These are phyloP conservation scores for Bactericera cockerelli DNA, from an alignment of 1,140 invertebrate genomes.

Conservation along the genomic window DNA sequence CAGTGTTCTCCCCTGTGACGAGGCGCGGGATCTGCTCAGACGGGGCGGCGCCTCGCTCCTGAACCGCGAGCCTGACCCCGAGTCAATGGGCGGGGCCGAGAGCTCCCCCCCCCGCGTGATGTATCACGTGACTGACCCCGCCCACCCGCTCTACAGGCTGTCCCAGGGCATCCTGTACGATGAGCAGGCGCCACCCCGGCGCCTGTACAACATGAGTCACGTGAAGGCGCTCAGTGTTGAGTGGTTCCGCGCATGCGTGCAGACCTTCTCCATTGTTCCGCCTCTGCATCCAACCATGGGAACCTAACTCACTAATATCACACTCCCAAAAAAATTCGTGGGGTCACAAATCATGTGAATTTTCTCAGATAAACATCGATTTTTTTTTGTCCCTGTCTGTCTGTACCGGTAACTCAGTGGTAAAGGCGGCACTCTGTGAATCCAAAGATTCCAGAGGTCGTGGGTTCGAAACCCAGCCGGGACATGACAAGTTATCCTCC, in stretches of 20 bases:
- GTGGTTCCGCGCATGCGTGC: constrained; percentile 56
- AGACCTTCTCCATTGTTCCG: constrained; percentile 23
- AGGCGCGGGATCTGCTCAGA: neutral
- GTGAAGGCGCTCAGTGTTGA: constrained; percentile 44
- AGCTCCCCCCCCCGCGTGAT: constrained; percentile 42
- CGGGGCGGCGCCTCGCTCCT: constrained; percentile 45
- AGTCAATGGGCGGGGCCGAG: constrained; percentile 37
- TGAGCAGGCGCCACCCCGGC: constrained; percentile 32
- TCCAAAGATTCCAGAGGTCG: too few relatives aligned
- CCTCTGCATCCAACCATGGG: too few relatives aligned
- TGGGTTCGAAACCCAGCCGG: too few relatives aligned
- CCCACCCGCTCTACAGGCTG: constrained; percentile 37
- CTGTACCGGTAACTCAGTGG: too few relatives aligned
- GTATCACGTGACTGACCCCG: constrained; percentile 41
- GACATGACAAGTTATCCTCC: too few relatives aligned
- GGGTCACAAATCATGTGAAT: too few relatives aligned
- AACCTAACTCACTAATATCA: too few relatives aligned
- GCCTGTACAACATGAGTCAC: constrained; percentile 47
- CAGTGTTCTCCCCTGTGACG: neutral
- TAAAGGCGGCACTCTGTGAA: too few relatives aligned
- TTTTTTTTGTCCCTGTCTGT: too few relatives aligned
- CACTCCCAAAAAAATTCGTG: too few relatives aligned
- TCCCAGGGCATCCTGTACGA: constrained; percentile 53
- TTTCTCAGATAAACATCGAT: too few relatives aligned
- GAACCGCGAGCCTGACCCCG: constrained; percentile 48